Conservation (phyloP, 2,113 vertebrate species). For the Panthera uncia region DNA sequence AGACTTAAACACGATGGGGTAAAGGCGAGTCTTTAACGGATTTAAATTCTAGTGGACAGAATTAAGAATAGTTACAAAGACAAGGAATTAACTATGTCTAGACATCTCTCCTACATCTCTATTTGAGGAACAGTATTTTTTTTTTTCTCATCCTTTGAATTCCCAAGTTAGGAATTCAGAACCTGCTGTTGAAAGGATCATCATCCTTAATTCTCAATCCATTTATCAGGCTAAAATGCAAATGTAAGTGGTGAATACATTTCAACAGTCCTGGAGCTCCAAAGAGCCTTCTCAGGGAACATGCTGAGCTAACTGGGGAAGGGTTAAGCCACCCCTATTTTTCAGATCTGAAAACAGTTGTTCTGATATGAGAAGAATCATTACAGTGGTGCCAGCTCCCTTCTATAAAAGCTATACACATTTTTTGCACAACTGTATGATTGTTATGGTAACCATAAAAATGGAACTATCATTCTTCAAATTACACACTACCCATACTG, state of each 20-base stretch:
- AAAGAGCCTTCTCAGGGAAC: conserved; percentile 74
- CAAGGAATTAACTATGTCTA: conserved; percentile 81
- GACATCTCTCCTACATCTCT: conserved; percentile 82
- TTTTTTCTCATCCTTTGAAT: conserved; percentile 80
- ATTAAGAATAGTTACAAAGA: conserved; percentile 71
- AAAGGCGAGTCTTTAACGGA: conserved; percentile 37
- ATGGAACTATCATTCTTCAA: conserved; percentile 79
- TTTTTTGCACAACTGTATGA: conserved; percentile 83
- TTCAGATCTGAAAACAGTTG: conserved; percentile 82
- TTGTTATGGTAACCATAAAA: conserved; percentile 85
- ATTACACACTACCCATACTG: conserved; percentile 71
- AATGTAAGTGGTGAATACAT: conserved; percentile 78
- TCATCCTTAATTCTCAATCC: conserved; percentile 79
- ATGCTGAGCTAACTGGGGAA: conserved; percentile 76
- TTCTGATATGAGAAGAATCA: conserved; percentile 80
- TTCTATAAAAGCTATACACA: conserved; percentile 78
- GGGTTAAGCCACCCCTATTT: conserved; percentile 81
- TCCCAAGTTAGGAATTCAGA: conserved; percentile 76
- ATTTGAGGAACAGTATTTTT: conserved; percentile 76
- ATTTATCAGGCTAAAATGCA: conserved; percentile 80
- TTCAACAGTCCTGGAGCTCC: conserved; percentile 71
- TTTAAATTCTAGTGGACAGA: conserved; percentile 65
- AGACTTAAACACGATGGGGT: background rate
- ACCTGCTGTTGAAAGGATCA: conserved; percentile 76
- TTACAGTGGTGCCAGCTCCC: conserved; percentile 78